phyloP scores from a whole-genome alignment of 2,797 vertebrate genomes.

The Spheniscus humboldti region DNA sequence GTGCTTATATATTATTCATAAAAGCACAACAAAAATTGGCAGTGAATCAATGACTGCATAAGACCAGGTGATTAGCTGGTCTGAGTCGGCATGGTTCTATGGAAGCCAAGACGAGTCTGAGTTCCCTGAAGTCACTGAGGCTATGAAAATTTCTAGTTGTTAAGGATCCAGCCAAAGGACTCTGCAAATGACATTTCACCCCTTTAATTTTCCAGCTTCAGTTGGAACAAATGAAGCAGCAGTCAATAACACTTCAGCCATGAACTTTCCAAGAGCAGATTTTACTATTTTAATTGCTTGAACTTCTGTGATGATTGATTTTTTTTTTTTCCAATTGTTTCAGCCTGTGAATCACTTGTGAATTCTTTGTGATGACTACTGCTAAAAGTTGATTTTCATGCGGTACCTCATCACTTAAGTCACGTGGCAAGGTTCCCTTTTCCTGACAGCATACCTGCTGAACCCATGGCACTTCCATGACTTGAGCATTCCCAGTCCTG shows the following conservation, averaged over 20 bases:
- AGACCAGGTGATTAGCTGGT: background rate
- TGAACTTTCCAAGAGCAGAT: background rate
- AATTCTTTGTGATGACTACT: background rate
- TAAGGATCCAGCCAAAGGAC: background rate
- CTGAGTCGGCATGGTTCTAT: background rate
- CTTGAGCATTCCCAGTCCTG: background rate
- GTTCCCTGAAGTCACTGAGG: background rate
- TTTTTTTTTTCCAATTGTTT: background rate
- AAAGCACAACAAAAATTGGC: slow-evolving; percentile 13
- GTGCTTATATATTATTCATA: background rate
- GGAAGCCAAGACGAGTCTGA: background rate
- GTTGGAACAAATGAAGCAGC: background rate
- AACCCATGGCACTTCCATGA: background rate
- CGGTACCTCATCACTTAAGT: background rate
- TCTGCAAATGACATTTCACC: background rate
- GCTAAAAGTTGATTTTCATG: background rate
- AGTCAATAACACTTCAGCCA: background rate
- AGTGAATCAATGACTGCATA: background rate
- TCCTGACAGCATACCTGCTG: background rate
- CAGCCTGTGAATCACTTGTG: background rate
- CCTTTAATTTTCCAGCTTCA: background rate
- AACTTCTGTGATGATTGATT: background rate
- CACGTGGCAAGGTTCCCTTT: background rate
- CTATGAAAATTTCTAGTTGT: background rate
- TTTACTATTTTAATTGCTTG: slow-evolving; percentile 1